Base-by-base conservation (phyloP, 1,140 invertebrate genomes). In the Bombus sylvicola region DNA sequence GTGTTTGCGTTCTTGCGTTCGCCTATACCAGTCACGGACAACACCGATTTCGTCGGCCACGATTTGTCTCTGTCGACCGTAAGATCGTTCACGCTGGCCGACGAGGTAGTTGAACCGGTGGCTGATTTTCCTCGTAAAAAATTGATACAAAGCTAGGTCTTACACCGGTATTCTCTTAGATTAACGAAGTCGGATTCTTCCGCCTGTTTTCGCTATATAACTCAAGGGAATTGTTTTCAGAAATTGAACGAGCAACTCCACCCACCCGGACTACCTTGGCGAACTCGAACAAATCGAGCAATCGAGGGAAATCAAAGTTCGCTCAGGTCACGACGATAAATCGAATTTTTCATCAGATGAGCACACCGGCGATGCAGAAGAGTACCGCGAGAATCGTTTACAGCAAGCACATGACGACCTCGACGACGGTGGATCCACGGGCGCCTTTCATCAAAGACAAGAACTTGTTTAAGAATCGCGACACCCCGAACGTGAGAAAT, bases 211-310 rank as follows among this genome's bases (percentile, higher is more conserved):
- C 13, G 22, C 2, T 41, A 72, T 43, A 34, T 31, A 41, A 39
- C 77, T 75, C 43, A 9, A 18, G 34, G 53, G 8, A 53, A 83
- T 77, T 53, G 87, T 89, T 92, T 86, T 69, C 94, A 96, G 96
- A 96, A 95, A 96, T 96, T 72, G 96, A 96, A 94, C 94, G 95
- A 64, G 95, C 95, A 8, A 96, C 96, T 59, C 94, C 95, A 66
- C 94, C 96, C 59, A 96, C 94, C 1, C 94, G 95, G 10, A 95
- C 96, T 34, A 96, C 96, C 22, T 96, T 95, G 47, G 66, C 95
- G 5, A 96, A 85, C 69, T 89, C 87, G 91, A 93, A 91, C 66
- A 92, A 92, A 82, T 74, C 79, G 75, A 91, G 92, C 91, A 92
- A 91, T 47, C 43, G 43, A 78, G 91, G 83, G 53, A 93, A 89